Evolutionary conservation across 2,113 vertebrate genomes (phyloP).

Genomic region (Nannospalax galili): DNA sequence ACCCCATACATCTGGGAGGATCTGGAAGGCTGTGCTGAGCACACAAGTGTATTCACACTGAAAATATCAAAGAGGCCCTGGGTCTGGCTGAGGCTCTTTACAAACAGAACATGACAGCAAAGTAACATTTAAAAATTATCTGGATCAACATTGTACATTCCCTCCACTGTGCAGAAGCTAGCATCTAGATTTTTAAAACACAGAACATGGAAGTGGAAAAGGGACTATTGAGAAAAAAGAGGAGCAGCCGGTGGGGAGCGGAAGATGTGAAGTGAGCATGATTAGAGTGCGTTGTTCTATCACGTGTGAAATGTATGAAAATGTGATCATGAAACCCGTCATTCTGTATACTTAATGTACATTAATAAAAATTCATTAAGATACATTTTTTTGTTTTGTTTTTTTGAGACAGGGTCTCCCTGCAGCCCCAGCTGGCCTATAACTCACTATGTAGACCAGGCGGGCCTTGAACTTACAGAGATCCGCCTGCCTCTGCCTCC

Average conservation of each 20-base stretch:
- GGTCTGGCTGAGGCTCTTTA: neutral
- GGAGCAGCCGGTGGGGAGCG: neutral
- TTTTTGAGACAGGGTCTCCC: no score
- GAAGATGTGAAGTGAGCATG: neutral
- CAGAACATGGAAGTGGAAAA: no score
- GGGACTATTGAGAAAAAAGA: neutral
- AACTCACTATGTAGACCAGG: no score
- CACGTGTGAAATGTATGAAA: no score
- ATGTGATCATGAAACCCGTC: neutral
- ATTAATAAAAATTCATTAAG: neutral
- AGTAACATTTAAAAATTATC: neutral
- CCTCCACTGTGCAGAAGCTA: no score
- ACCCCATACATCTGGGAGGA: neutral
- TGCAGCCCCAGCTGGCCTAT: no score
- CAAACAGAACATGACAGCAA: neutral
- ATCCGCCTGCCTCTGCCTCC: no score
- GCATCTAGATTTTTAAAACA: no score
- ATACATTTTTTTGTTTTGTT: no score
- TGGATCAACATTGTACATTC: neutral
- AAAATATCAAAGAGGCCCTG: neutral
- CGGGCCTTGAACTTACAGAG: no score
- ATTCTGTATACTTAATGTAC: neutral
- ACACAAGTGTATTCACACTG: no score
- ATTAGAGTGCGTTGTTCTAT: neutral
- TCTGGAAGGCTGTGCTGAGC: neutral